Evolutionary conservation across 2,888 invertebrate genomes (phyloP).

Genomic region (Drosophila paramelanica): DNA sequence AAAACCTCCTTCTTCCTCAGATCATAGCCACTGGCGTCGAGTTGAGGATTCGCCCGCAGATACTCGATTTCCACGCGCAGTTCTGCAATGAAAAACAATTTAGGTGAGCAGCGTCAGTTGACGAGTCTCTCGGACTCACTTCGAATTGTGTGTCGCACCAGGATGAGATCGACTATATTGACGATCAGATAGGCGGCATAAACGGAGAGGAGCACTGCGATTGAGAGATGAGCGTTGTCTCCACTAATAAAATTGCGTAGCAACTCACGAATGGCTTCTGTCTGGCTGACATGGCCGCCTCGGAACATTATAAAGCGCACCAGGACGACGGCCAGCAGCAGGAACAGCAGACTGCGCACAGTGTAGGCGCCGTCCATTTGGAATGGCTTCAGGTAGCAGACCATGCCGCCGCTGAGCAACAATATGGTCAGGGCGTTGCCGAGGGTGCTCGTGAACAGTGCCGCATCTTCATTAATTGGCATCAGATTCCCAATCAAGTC

Average conservation of each 20-base stretch:
- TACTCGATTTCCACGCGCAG: conserved; percentile 7
- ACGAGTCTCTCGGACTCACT: conserved; percentile 40
- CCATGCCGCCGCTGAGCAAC: conserved; percentile 48
- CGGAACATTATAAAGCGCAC: conserved; percentile 13
- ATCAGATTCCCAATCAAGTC: conserved; percentile 59
- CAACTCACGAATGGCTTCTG: conserved; percentile 32
- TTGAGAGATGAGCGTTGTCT: too few species aligned
- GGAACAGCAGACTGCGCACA: conserved; percentile 50
- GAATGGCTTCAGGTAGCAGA: conserved; percentile 60
- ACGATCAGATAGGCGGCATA: conserved; percentile 43
- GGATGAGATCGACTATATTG: conserved; percentile 43
- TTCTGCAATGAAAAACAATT: neutral
- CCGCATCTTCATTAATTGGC: conserved; percentile 15
- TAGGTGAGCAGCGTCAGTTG: too few species aligned
- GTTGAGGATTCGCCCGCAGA: neutral
- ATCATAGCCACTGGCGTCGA: neutral
- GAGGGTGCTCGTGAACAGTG: conserved; percentile 29
- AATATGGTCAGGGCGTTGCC: conserved; percentile 33
- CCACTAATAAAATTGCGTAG: fast-evolving
- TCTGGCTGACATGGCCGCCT: neutral
- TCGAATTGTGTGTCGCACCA: conserved; percentile 31
- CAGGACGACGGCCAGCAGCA: conserved; percentile 33
- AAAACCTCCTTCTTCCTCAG: neutral
- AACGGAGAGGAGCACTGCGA: conserved; percentile 31
- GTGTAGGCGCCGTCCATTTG: conserved; percentile 43